These are phyloP conservation scores for Drosophila stalkeri DNA, from an alignment of 2,888 invertebrate species.

Conservation along the genomic window DNA sequence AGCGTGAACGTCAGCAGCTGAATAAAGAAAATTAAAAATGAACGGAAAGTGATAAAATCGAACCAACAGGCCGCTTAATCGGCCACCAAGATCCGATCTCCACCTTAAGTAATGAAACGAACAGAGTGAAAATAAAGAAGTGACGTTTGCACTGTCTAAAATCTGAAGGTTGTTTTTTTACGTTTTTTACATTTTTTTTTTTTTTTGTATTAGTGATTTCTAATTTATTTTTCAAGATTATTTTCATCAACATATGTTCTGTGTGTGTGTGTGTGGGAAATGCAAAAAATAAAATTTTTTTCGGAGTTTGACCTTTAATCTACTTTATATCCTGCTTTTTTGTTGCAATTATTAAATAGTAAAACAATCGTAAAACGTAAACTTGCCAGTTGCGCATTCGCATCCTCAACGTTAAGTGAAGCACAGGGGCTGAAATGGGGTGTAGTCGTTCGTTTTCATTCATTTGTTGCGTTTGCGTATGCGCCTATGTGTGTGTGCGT, in stretches of 20 bases:
- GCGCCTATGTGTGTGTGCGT: conserved; percentile 13
- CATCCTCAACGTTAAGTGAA: conserved; percentile 27
- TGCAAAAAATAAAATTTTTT: conserved; percentile 18
- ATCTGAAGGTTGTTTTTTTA: conserved; percentile 39
- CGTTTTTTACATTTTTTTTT: conserved; percentile 11
- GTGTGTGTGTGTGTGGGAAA: not conserved
- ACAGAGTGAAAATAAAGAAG: conserved; percentile 62
- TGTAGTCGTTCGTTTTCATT: conserved; percentile 73
- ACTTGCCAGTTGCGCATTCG: conserved; percentile 69
- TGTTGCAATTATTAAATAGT: conserved; percentile 12
- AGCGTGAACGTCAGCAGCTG: conserved; percentile 28
- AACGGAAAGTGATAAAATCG: conserved; percentile 10
- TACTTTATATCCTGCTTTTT: conserved; percentile 16
- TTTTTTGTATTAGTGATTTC: conserved; percentile 29
- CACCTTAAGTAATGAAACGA: conserved; percentile 59
- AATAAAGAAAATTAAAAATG: conserved; percentile 12
- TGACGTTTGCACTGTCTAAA: conserved; percentile 62
- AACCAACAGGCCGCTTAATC: conserved; percentile 25
- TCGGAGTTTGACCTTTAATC: conserved; percentile 58
- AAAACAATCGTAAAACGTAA: conserved; percentile 56
- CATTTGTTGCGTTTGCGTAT: conserved; percentile 67
- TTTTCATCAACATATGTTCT: conserved; percentile 21
- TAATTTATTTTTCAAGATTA: conserved; percentile 39
- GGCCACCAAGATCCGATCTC: conserved; percentile 57
- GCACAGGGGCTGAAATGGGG: conserved; percentile 57